Base-by-base conservation (phyloP, 2,888 invertebrate genomes). In the Lasius platythorax region DNA sequence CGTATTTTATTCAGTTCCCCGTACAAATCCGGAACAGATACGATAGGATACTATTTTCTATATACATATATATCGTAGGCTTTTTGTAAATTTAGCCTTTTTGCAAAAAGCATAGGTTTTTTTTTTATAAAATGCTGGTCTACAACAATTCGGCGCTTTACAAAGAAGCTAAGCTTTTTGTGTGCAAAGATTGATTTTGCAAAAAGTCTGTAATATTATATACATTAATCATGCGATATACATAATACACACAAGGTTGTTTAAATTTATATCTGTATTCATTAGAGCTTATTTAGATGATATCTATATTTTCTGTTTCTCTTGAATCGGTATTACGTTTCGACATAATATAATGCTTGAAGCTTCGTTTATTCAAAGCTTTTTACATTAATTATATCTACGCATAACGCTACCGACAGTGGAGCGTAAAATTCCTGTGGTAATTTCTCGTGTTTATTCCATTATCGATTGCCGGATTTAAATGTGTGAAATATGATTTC, bases 401-500 rank as follows among this genome's bases (percentile, higher is more conserved):
- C 37, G 40, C 37, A 43, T 68, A 66, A 28, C 68, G 43, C 53
- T 53, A 37, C 37, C 83, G 76, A 67, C 75, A 85, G 73, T 81
- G 87, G n/a, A 2, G 74, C 85, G 87, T 75, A 86, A 88, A 91
- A 90, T 90, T 89, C 82, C 88, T 85, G 89, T 67, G 91, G 85
- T 90, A 87, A 91, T 90, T 89, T 90, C 86, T 82, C 89, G 73
- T 86, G 85, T 87, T 91, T 87, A 90, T 90, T 87, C 85, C 72
- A 83, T 89, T 90, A 91, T 90, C 90, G 91, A 89, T 90, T 84
- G 85, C 82, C 84, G 90, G 87, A 90, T 90, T 91, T 87, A 91
- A 91, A 87, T 86, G 75, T 75, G 91, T 91, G 90, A 90, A 90
- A 90, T 91, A 90, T 91, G 91, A 90, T 90, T 91, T 87, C 84